Base-by-base conservation (phyloP, 2,888 invertebrate genomes). In the Pediacus dermestoides region DNA sequence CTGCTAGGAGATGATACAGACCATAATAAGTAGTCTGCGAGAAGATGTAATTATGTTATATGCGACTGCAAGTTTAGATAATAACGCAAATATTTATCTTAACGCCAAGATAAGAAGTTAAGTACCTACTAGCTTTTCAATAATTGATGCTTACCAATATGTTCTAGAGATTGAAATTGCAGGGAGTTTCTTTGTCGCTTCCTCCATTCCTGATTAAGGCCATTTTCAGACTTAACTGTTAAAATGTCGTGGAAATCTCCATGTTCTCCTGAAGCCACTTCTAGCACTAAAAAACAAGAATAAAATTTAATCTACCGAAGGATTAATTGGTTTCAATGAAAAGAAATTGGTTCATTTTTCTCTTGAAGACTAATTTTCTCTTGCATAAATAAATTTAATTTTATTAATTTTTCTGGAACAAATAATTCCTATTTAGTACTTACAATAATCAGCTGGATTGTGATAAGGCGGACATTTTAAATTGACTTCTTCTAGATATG, bases 381-480 rank as follows among this genome's bases (percentile, higher is more conserved):
- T n/a, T n/a, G n/a, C n/a, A n/a, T n/a, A n/a, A n/a, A n/a, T n/a
- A n/a, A n/a, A n/a, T n/a, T n/a, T n/a, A n/a, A n/a, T n/a, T n/a
- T n/a, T n/a, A n/a, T n/a, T n/a, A n/a, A n/a, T n/a, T n/a, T n/a
- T n/a, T n/a, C n/a, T n/a, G n/a, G n/a, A n/a, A n/a, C n/a, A n/a
- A n/a, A n/a, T n/a, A n/a, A n/a, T n/a, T n/a, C n/a, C n/a, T n/a
- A n/a, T n/a, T n/a, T n/a, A n/a, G 16, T 34, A 58, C 57, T 55
- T 50, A 59, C 58, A 43, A 38, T 50, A 61, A 54, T 59, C 59
- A 9, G 91, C 88, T 23, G 92, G 91, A 71, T 92, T 93, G 67
- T 94, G 90, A 60, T 88, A 89, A 9, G 83, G 78, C 0, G 93
- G 94, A 67, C 94, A 94, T 15, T 75, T 71, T 8, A 92, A 71